These are phyloP conservation scores for Clepsis dumicolana DNA, from an alignment of 2,888 invertebrate genomes.

Conservation along the genomic window DNA sequence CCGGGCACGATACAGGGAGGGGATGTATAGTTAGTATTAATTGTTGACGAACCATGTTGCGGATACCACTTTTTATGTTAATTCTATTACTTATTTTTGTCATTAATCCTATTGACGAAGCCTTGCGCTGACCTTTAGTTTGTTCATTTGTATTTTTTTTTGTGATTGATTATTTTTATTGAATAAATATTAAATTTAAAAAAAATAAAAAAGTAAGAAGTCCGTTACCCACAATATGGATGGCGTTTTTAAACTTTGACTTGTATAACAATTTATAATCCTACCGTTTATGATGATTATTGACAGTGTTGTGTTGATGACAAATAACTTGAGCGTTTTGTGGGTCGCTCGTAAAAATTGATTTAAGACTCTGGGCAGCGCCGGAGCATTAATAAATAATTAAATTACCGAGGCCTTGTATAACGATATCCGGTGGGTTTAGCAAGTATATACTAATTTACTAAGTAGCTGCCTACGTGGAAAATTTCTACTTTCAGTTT, in stretches of 20 bases:
- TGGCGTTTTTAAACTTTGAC: constrained; percentile 28
- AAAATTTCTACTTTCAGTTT: constrained; percentile 13
- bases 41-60: no score
- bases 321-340: constrained; percentile 54
- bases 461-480: constrained; percentile 4
- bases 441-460: constrained; percentile 47
- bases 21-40: no score
- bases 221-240: constrained; percentile 24
- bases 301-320: constrained; percentile 50
- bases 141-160: no score
- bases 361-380: constrained; percentile 50
- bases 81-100: no score
- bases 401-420: constrained; percentile 55
- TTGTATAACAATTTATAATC: constrained; percentile 48
- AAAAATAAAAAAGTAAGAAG: constrained; percentile 15
- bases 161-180: no score
- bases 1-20: no score
- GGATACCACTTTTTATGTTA: no score
- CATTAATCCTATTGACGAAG: no score
- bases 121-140: no score
- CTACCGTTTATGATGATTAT: constrained; percentile 58
- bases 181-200: no score
- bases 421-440: constrained; percentile 59
- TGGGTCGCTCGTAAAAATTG: constrained; percentile 53
- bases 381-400: constrained; percentile 53